A percentile compares a stretch with the other conserved stretches of the same genome.
Evolutionary conservation across 2,888 invertebrate species (phyloP).

Genomic region (Slavum lentiscoides): DNA sequence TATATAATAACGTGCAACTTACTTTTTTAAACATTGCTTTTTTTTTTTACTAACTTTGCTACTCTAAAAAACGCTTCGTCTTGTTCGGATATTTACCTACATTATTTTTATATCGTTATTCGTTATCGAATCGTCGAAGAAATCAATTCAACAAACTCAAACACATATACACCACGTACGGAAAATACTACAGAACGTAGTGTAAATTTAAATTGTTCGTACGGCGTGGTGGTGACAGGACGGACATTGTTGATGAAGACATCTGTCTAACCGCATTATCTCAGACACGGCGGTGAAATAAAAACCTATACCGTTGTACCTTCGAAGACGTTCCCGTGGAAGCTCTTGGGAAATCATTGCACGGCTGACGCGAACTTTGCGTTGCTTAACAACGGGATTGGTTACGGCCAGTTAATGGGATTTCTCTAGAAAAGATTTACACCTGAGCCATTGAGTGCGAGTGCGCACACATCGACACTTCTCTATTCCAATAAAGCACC

Average conservation of each 20-base stretch:
- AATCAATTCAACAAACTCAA: too few relatives aligned
- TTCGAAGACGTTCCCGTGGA: slow-evolving; percentile 21
- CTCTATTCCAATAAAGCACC: too few relatives aligned
- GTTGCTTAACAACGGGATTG: slow-evolving; percentile 31
- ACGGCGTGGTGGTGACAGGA: neutral
- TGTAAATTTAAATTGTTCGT: neutral
- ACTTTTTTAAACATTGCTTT: too few relatives aligned
- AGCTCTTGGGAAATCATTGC: slow-evolving; percentile 39
- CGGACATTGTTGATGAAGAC: slow-evolving; percentile 18
- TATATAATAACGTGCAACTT: too few relatives aligned
- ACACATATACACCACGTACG: too few relatives aligned
- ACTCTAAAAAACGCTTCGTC: too few relatives aligned
- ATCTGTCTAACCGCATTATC: slow-evolving; percentile 5
- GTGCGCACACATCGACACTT: neutral
- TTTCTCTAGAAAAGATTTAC: slow-evolving; percentile 24
- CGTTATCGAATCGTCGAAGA: too few relatives aligned
- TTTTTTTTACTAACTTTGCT: too few relatives aligned
- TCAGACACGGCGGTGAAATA: slow-evolving; percentile 21
- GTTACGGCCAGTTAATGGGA: slow-evolving; percentile 21
- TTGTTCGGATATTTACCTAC: too few relatives aligned
- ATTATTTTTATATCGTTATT: too few relatives aligned
- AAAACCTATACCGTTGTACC: slow-evolving; percentile 27
- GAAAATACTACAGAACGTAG: neutral
- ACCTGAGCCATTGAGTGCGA: neutral
- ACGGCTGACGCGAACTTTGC: slow-evolving; percentile 5